Evolutionary conservation across 2,113 vertebrate species (phyloP), one percentile per base, ranked within the genome.

Genomic region (Epinephelus cyanopodus): DNA sequence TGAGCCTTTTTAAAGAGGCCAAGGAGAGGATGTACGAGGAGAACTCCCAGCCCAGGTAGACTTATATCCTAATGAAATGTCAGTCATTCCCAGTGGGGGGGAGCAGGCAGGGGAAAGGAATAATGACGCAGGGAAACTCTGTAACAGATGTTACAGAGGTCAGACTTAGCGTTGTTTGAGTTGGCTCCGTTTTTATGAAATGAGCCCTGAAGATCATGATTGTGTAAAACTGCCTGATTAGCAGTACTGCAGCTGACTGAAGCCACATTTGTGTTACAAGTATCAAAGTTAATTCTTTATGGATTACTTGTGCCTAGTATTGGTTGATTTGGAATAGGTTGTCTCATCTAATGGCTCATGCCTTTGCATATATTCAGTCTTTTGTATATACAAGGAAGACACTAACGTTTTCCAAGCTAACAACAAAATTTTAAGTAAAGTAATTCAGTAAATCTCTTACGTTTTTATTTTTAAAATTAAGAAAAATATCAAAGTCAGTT

Each of bases 21-120:
- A 99, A 99, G 73, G 98, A 99, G 61, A 89, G 97, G 90, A 99
- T 99, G 98, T 99, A 97, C 1, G 98, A 99, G 91, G 98, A 99
- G 94, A 99, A 99, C 92, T 99, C 98, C 6, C 98, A 99, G 91
- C 98, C 97, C 75, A 98, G 98, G 98, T 95, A 61, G 48, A 67
- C 7, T 9, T 12, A 10, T 23, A 45, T 37, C 48, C 27, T 17
- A 10, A 19, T 23, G 15, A 56, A 25, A 29, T 17, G 2, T 45
- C 4, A 3, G 37, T 39, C 15, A 0, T 5, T 21, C 47, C 13
- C 63, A 21, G 37, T 4, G 15, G 9, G 10, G 3, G 37, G 21
- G 15, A 15, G 10, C 3, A 0, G 71, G 6, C 27, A 53, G 2
- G 12, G 27, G 13, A 15, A 13, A 63, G 17, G 17, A 29, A 13